phyloP scores from a whole-genome alignment of 1,140 invertebrate species.

The Pararge aegeria region DNA sequence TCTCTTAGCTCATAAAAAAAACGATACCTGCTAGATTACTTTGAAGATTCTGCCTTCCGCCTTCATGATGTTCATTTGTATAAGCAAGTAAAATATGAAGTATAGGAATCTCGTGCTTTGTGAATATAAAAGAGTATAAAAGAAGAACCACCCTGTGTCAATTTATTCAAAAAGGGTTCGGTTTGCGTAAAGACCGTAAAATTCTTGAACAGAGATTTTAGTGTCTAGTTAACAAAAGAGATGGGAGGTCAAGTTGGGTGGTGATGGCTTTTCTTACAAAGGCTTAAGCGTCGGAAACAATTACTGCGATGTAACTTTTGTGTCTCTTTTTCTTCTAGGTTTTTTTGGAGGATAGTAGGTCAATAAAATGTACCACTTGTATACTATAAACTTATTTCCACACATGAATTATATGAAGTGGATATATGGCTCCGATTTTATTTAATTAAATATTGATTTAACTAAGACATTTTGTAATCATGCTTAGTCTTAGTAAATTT shows the following conservation, averaged over 20 bases:
- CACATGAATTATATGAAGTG: no score
- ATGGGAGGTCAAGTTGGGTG: conserved; percentile 10
- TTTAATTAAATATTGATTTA: no score
- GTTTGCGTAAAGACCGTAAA: not conserved
- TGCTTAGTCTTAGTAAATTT: no score
- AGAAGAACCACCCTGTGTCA: not conserved
- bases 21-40: no score
- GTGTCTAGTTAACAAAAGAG: conserved; percentile 6
- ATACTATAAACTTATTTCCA: not conserved
- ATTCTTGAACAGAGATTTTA: conserved; percentile 1
- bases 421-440: no score
- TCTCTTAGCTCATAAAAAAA: no score
- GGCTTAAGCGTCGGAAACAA: conserved; percentile 7
- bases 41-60: no score
- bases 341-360: not conserved
- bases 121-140: no score
- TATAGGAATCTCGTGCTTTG: no score
- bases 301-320: conserved; percentile 19
- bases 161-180: not conserved
- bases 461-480: no score
- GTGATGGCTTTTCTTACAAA: conserved; percentile 6
- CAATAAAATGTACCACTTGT: not conserved
- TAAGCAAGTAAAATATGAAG: no score
- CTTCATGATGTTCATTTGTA: no score
- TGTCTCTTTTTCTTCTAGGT: not conserved